Evolutionary conservation across 2,113 vertebrate species (phyloP), one percentile per base, ranked within the genome.

Genomic region (Sceloporus tristichus): DNA sequence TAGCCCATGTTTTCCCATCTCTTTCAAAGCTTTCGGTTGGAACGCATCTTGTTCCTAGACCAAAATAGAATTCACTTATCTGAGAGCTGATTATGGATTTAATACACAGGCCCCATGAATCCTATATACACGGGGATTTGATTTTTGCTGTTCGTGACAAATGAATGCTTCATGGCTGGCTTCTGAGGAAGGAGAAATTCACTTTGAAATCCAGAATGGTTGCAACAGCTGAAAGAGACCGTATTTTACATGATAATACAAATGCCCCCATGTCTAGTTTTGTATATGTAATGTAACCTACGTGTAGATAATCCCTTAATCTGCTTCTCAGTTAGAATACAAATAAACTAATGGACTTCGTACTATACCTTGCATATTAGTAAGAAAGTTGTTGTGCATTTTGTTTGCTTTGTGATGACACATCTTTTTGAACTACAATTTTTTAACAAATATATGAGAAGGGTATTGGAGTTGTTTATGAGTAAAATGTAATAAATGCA

Each of bases 261-360:
- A 53, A 59, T 29, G 81, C 85, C 19, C 5, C 27, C 2, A 74
- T 62, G 27, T 0, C 73, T 84, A 81, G 19, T 18, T 77, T 25
- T 56, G 3, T 56, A 48, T 42, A 86, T n/a, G 78, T 77, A 19
- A 13, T 34, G 27, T 14, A 65, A 68, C 16, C 42, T n/a, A 34
- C 11, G 74, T 23, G 53, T 25, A 68, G 62, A 23, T 53, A 92
- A 53, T 89, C 86, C 92, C 86, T 25, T 27, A 92, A 76, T 77
- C 23, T 76, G 70, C 68, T 84, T 91, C 89, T 65, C 80, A 85
- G 91, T 83, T 78, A 92, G 88, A 89, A 93, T 56, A 7, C 48
- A 34, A 79, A 71, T 56, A 79, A 80, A 34, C 80, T 89, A 0
- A 85, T 93, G 88, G 70, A 92, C 91, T 93, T 94, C 93, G 90